Percentiles rank a stretch among this genome's conserved stretches.
Conservation (phyloP, 2,113 vertebrate genomes). For the Zosterops lateralis region DNA sequence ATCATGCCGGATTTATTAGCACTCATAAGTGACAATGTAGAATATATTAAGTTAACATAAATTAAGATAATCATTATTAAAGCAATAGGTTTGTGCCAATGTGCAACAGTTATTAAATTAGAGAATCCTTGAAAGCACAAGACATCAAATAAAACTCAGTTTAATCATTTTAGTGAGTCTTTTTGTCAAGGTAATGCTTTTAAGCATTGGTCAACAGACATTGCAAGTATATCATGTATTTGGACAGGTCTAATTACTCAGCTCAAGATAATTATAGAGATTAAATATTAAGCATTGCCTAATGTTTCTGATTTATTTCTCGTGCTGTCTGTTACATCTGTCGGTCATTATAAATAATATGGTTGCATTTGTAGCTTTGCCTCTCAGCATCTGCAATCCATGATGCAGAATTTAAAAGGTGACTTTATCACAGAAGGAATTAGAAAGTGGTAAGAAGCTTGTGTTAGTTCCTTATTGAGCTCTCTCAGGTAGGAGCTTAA, state of each 20-base stretch:
- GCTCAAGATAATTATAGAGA: not conserved
- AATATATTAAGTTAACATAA: not conserved
- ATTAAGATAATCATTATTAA: not conserved
- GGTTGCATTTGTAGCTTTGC: not conserved
- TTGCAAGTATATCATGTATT: not conserved
- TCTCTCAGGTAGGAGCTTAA: not conserved
- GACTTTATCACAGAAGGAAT: not conserved
- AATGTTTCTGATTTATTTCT: not conserved
- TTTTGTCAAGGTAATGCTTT: not conserved
- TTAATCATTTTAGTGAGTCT: not conserved
- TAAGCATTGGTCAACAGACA: not conserved
- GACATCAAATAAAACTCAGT: not conserved
- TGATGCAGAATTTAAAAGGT: not conserved
- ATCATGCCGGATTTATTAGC: not conserved
- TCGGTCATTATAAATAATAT: not conserved
- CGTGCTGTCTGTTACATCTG: not conserved
- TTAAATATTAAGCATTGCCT: not conserved
- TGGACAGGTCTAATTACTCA: not conserved
- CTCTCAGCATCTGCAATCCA: not conserved
- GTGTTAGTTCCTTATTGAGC: not conserved
- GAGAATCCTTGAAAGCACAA: not conserved
- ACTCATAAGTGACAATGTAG: not conserved
- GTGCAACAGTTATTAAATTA: not conserved
- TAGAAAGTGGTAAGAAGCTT: slow-evolving; percentile 4
- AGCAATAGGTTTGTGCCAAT: not conserved